These are phyloP conservation scores for Hybognathus amarus DNA, from an alignment of 2,797 vertebrate genomes.

Conservation along the genomic window DNA sequence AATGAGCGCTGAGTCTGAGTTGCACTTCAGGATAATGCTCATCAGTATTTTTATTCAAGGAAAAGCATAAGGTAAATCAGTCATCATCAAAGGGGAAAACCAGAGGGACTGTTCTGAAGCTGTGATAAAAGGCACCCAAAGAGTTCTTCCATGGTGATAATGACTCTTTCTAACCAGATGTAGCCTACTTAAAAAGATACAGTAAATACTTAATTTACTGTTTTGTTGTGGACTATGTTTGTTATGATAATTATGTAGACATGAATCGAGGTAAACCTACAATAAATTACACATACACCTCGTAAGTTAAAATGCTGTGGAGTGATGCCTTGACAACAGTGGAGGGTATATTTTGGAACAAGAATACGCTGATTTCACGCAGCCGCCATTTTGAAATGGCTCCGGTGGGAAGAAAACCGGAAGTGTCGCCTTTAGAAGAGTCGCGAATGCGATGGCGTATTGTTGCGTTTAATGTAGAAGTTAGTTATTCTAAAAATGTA, in stretches of 20 bases:
- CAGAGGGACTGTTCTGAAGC: not conserved
- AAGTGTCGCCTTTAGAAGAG: too few species aligned
- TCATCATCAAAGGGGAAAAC: not conserved
- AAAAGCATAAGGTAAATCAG: not conserved
- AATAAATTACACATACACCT: not conserved
- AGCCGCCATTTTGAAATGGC: too few species aligned
- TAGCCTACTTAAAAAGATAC: not conserved
- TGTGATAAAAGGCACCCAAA: not conserved
- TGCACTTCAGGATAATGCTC: constrained; percentile 11
- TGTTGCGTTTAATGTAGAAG: too few species aligned
- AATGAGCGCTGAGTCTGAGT: constrained; percentile 15
- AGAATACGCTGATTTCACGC: too few species aligned
- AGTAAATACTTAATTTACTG: not conserved
- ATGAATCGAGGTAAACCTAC: not conserved
- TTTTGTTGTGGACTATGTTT: not conserved
- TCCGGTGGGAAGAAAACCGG: too few species aligned
- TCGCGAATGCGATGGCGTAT: too few species aligned
- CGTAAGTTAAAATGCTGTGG: too few species aligned
- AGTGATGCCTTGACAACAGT: too few species aligned
- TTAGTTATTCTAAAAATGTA: too few species aligned
- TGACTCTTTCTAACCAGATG: not conserved
- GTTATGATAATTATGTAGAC: not conserved
- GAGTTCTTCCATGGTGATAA: not conserved
- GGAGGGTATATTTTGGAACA: too few species aligned
- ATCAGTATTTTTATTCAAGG: not conserved